Evolutionary conservation across 92 coral and sea anemone species (phyloP).

Genomic region (Epizoanthus illoricatus): DNA sequence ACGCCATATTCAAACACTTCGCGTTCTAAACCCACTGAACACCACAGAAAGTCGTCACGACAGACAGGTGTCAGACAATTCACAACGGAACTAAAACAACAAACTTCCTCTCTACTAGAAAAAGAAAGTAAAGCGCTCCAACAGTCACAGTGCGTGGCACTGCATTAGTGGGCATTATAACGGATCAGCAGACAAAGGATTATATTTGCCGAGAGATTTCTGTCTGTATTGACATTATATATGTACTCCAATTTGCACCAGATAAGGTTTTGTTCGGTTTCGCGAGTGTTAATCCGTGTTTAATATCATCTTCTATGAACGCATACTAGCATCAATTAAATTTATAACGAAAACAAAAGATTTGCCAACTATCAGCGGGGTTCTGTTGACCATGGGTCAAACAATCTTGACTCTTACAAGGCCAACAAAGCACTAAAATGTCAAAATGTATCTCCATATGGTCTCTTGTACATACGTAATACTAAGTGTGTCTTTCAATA

Average conservation of each 20-base stretch:
- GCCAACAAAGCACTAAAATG: neutral
- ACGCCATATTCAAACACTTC: neutral
- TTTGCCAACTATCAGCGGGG: conserved; percentile 18
- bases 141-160: neutral
- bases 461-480: neutral
- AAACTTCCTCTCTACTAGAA: neutral
- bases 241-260: neutral
- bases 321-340: neutral
- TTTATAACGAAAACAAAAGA: neutral
- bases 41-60: neutral
- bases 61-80: neutral
- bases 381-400: neutral
- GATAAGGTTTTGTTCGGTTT: no score
- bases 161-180: neutral
- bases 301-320: neutral
- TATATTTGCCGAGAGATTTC: neutral
- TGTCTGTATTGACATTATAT: neutral
- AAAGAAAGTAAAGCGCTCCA: neutral
- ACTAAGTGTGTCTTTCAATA: neutral
- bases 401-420: neutral
- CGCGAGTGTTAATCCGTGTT: neutral
- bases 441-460: neutral
- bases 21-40: neutral
- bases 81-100: neutral
- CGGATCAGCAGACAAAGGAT: neutral